Conservation (phyloP, 2,113 vertebrate species). For the Mugil cephalus region DNA sequence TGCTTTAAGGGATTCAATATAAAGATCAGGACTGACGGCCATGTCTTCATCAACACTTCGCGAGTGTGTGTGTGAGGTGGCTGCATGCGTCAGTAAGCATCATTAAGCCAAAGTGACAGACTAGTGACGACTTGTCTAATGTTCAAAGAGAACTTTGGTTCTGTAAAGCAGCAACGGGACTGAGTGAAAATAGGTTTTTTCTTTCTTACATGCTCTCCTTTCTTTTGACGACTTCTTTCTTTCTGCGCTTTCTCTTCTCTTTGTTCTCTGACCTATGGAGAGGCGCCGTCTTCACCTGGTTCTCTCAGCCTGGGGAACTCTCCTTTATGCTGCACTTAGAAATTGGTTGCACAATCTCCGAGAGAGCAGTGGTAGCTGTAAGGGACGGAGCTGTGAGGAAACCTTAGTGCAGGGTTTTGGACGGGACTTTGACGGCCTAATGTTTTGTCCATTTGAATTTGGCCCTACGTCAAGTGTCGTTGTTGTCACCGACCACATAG, state of each 20-base stretch:
- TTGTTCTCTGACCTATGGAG: background rate
- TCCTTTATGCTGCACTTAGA: slow-evolving; percentile 17
- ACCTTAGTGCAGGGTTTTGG: too few relatives aligned
- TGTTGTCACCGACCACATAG: background rate
- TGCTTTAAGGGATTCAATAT: slow-evolving; percentile 23
- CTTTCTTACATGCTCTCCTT: background rate
- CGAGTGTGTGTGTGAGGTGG: slow-evolving; percentile 39
- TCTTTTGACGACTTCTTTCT: slow-evolving; percentile 1
- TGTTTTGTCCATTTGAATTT: too few relatives aligned
- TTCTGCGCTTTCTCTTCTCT: background rate
- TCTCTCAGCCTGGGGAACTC: slow-evolving; percentile 9
- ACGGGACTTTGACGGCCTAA: too few relatives aligned
- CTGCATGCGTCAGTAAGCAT: slow-evolving; percentile 26
- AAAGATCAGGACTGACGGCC: slow-evolving; percentile 25
- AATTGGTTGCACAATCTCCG: background rate
- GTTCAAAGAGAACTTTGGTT: slow-evolving; percentile 5
- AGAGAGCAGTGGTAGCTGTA: background rate
- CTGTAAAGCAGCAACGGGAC: background rate
- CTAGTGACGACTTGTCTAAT: slow-evolving; percentile 18
- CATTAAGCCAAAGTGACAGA: slow-evolving; percentile 9
- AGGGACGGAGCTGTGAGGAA: too few relatives aligned
- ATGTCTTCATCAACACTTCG: slow-evolving; percentile 40
- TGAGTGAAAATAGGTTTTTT: slow-evolving; percentile 6
- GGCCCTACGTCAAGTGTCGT: too few relatives aligned
- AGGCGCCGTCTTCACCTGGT: background rate